A percentile compares a stretch with the other conserved stretches of the same genome.
phyloP scores from a whole-genome alignment of 2,113 vertebrate species.

The Elephantulus edwardii region DNA sequence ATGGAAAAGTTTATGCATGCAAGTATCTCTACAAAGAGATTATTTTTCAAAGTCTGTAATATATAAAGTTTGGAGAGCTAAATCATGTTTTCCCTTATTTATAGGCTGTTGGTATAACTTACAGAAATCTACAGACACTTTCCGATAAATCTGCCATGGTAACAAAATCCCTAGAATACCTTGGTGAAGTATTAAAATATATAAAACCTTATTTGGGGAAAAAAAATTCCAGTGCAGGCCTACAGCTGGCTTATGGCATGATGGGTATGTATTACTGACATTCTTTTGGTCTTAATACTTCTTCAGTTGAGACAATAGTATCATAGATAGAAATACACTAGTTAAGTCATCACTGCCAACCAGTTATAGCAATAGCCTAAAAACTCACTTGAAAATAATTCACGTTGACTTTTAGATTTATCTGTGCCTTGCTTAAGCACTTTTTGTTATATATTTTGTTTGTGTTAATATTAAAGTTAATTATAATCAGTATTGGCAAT shows the following conservation, averaged over 20 bases:
- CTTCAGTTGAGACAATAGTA: background rate
- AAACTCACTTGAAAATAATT: constrained; percentile 50
- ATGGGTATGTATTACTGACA: constrained; percentile 87
- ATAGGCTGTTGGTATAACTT: constrained; percentile 91
- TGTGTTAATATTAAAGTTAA: constrained; percentile 54
- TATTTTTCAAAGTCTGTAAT: constrained; percentile 26
- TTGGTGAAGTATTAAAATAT: constrained; percentile 95
- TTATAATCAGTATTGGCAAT: constrained; percentile 25
- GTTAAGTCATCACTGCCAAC: background rate
- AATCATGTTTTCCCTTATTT: constrained; percentile 73
- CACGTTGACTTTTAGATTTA: background rate
- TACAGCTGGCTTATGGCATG: constrained; percentile 91
- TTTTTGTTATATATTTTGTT: background rate
- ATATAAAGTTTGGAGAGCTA: constrained; percentile 54
- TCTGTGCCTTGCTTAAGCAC: background rate
- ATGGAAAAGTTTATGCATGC: background rate
- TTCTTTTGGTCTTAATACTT: constrained; percentile 57
- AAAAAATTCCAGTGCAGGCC: constrained; percentile 90
- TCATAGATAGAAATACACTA: background rate
- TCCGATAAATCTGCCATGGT: constrained; percentile 93
- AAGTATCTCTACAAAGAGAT: background rate
- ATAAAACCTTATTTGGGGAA: constrained; percentile 93
- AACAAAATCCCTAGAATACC: constrained; percentile 90
- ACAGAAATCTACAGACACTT: constrained; percentile 87
- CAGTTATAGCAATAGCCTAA: constrained; percentile 18